phyloP scores from a whole-genome alignment of 2,888 invertebrate genomes.

The Druceiella hillmani region DNA sequence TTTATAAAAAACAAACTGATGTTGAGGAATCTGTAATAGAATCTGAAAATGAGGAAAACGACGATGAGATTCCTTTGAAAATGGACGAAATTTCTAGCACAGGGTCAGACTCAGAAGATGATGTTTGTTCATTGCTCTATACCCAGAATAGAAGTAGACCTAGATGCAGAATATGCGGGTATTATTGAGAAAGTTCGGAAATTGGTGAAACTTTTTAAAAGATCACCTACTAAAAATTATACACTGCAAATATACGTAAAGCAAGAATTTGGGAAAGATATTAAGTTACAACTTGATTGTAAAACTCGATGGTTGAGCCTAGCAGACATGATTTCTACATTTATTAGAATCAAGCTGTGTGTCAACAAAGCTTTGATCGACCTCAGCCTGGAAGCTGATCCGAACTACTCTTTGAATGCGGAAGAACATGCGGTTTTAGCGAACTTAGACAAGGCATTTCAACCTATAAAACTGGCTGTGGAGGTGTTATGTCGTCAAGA shows the following conservation, averaged over 20 bases:
- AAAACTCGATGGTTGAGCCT: conserved; percentile 18
- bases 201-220: conserved; percentile 10
- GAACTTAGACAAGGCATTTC: conserved; percentile 12
- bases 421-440: conserved; percentile 14
- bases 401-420: conserved; percentile 18
- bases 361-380: conserved; percentile 21
- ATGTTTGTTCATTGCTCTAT: too few species aligned
- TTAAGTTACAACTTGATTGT: conserved; percentile 14
- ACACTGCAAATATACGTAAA: conserved; percentile 13
- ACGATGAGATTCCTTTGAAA: too few species aligned
- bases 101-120: too few species aligned
- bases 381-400: conserved; percentile 15
- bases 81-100: too few species aligned
- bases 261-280: conserved; percentile 12
- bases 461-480: conserved; percentile 20
- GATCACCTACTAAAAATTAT: conserved; percentile 17
- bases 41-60: too few species aligned
- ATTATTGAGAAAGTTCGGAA: too few species aligned
- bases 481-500: conserved; percentile 20
- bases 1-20: too few species aligned
- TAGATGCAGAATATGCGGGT: too few species aligned
- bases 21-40: too few species aligned
- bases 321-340: conserved; percentile 15
- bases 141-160: too few species aligned
- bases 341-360: conserved; percentile 18